A percentile compares a stretch with the other conserved stretches of the same genome.
phyloP scores from a whole-genome alignment of 2,113 vertebrate genomes.

The Ranitomeya variabilis region DNA sequence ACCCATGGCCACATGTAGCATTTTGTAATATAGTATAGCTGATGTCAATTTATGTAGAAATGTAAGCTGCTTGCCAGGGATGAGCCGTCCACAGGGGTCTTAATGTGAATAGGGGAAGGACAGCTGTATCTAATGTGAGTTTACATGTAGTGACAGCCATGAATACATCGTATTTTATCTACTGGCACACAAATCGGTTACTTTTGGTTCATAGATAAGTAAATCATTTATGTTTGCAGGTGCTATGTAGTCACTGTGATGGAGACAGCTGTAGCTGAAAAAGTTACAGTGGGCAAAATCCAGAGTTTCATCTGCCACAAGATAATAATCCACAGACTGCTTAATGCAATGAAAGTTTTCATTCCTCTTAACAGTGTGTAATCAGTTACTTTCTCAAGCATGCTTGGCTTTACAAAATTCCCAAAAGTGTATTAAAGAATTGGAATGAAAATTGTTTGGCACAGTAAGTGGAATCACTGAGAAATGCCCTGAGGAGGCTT shows the following conservation, averaged over 20 bases:
- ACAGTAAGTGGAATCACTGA: slow-evolving; percentile 48
- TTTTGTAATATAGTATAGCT: too few species aligned
- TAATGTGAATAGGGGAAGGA: too few species aligned
- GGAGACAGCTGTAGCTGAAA: slow-evolving; percentile 46
- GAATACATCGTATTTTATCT: not conserved
- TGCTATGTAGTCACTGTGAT: not conserved
- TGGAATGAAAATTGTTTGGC: slow-evolving; percentile 47
- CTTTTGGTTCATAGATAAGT: not conserved
- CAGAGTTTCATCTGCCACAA: slow-evolving; percentile 5
- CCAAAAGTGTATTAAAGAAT: slow-evolving; percentile 1
- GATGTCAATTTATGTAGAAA: too few species aligned
- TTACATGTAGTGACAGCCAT: not conserved
- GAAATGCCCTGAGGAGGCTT: slow-evolving; percentile 41
- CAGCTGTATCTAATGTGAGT: too few species aligned
- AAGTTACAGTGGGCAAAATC: slow-evolving; percentile 41
- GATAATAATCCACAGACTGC: slow-evolving; percentile 54
- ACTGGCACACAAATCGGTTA: not conserved
- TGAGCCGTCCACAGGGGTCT: too few species aligned
- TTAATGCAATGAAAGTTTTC: slow-evolving; percentile 51
- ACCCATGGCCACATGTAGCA: too few species aligned
- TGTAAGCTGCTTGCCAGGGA: too few species aligned
- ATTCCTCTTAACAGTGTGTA: slow-evolving; percentile 56
- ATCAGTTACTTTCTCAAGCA: slow-evolving; percentile 42
- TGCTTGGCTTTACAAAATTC: slow-evolving; percentile 23
- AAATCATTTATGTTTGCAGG: slow-evolving; percentile 2